Evolutionary conservation across 2,113 vertebrate species (phyloP), one percentile per base, ranked within the genome.

Genomic region (Madoqua kirkii): DNA sequence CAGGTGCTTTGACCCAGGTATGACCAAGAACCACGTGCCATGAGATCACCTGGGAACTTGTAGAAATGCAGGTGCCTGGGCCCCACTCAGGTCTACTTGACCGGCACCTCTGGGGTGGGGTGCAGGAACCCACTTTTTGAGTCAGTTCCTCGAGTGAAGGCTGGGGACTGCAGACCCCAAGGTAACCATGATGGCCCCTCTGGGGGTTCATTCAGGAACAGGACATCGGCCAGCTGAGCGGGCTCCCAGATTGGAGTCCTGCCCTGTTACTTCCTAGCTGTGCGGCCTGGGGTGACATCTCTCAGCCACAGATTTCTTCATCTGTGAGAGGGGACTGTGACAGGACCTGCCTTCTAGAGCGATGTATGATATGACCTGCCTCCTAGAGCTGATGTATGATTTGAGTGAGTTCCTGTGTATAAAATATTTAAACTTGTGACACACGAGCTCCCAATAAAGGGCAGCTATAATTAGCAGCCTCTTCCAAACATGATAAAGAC

Each of bases 381-480:
- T n/a, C 74, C 2, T 19, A 31, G 50, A 16, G n/a, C n/a, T 40
- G 52, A 21, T 10, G 27, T 5, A 10, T 7, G 15, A 2, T 33
- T 52, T 16, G 36, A 36, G 21, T 74, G 76, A 55, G 76, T 43
- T 78, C 31, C 21, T 11, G 23, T 31, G 74, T 33, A 83, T 91
- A 62, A 96, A 92, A 85, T 89, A 91, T 94, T 85, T 76, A 89
- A 74, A 48, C 71, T 2, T 3, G 33, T 17, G 50, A 5, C 84
- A 31, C 7, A 48, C 4, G 11, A 5, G 40, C 55, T 92, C 79
- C 92, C 60, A 13, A 36, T 45, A 78, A 64, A 96, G 89, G 40
- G n/a, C 11, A 25, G 45, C 54, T 89, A 13, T 82, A 76, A 76
- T 50, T 60, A 89, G 85, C 40, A 27, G 8, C 40, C 40, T 82